A percentile compares a stretch with the other conserved stretches of the same genome.
Evolutionary conservation across 2,113 vertebrate genomes (phyloP).

Genomic region (Heteronetta atricapilla): DNA sequence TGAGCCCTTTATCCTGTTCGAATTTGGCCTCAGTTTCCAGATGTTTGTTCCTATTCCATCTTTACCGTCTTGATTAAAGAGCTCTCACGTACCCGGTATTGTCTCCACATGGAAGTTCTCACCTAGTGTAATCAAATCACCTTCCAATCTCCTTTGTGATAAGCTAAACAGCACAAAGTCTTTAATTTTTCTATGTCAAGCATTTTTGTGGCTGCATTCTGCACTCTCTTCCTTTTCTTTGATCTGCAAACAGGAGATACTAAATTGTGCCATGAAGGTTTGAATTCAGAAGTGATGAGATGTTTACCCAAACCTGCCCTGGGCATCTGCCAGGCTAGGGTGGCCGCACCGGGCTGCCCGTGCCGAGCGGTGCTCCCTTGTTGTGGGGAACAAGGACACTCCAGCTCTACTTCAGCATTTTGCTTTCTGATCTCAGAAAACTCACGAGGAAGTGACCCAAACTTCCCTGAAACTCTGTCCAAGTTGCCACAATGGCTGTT

Average conservation of each 20-base stretch:
- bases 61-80: constrained; percentile 5
- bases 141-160: not conserved
- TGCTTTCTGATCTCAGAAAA: not conserved
- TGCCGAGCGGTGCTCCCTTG: not conserved
- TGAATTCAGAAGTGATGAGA: not conserved
- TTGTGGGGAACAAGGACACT: not conserved
- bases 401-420: not conserved
- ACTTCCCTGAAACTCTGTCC: not conserved
- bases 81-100: not conserved
- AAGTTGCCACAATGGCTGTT: not conserved
- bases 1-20: constrained; percentile 20
- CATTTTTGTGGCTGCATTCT: not conserved
- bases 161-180: constrained; percentile 1
- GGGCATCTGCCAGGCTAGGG: not conserved
- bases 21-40: not conserved
- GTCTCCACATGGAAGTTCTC: constrained; percentile 7
- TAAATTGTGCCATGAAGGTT: not conserved
- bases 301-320: not conserved
- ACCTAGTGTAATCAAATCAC: not conserved
- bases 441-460: not conserved
- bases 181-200: not conserved
- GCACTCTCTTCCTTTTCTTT: not conserved
- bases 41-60: constrained; percentile 3
- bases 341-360: not conserved
- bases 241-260: not conserved